Percentiles rank a stretch among this genome's conserved stretches.
phyloP scores from a whole-genome alignment of 37 sponge, comb jelly and placozoan genomes.

The Theonella swinhoei region DNA sequence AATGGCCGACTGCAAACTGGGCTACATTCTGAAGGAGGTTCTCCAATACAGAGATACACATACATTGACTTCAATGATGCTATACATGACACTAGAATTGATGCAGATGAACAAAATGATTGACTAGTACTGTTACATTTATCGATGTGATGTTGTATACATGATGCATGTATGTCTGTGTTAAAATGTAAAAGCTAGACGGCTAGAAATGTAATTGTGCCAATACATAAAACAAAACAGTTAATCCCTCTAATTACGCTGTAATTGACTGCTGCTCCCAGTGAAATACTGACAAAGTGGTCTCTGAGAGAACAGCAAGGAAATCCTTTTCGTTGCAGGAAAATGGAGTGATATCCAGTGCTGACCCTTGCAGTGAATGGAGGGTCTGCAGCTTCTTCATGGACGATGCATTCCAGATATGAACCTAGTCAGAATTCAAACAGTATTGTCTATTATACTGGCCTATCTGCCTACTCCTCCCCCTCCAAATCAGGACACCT shows the following conservation, averaged over 20 bases:
- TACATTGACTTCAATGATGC: slow-evolving; percentile 42
- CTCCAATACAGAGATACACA: slow-evolving; percentile 18
- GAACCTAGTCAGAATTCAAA: slow-evolving; percentile 24
- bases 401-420: slow-evolving; percentile 53
- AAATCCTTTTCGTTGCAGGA: background rate
- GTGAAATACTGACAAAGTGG: slow-evolving; percentile 44
- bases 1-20: slow-evolving; percentile 63
- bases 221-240: too few species aligned
- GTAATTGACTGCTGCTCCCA: slow-evolving; percentile 38
- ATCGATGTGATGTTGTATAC: too few species aligned
- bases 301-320: slow-evolving; percentile 66
- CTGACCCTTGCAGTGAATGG: slow-evolving; percentile 23
- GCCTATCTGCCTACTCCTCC: background rate
- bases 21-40: slow-evolving; percentile 1
- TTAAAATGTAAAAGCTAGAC: too few species aligned
- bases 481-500: background rate
- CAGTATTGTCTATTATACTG: too few species aligned
- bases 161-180: too few species aligned
- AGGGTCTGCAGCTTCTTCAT: slow-evolving; percentile 56
- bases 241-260: too few species aligned
- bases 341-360: slow-evolving; percentile 58
- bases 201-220: too few species aligned
- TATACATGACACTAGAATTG: too few species aligned
- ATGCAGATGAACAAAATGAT: too few species aligned
- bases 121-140: too few species aligned